phyloP scores from a whole-genome alignment of 2,113 vertebrate species.

The Columba livia region DNA sequence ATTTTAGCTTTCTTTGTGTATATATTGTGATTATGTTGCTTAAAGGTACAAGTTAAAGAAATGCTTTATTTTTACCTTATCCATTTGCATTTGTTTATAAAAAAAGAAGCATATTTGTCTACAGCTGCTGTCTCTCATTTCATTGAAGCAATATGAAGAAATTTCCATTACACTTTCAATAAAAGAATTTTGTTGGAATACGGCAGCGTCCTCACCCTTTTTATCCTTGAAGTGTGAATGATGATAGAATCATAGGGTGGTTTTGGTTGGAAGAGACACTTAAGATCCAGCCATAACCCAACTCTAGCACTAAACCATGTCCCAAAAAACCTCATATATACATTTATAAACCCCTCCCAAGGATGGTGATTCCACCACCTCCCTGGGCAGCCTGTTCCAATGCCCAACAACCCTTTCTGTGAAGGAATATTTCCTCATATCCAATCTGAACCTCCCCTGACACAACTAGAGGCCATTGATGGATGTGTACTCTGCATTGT shows the following conservation, averaged over 20 bases:
- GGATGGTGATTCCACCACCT: no score
- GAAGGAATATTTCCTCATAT: no score
- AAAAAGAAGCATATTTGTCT: constrained; percentile 76
- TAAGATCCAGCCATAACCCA: no score
- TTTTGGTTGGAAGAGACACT: no score
- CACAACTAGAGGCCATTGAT: no score
- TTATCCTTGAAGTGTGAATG: neutral
- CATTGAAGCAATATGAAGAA: constrained; percentile 90
- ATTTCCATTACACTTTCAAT: constrained; percentile 89
- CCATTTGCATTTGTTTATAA: constrained; percentile 77
- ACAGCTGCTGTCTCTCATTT: constrained; percentile 86
- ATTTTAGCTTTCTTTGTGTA: constrained; percentile 88
- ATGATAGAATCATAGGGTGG: no score
- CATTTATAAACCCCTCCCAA: no score
- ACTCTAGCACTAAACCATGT: no score
- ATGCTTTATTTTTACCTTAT: constrained; percentile 81
- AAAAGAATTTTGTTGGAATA: constrained; percentile 72
- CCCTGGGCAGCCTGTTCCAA: no score
- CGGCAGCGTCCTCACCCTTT: neutral
- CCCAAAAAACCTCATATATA: no score
- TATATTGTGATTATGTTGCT: constrained; percentile 82
- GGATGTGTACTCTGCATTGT: fast-evolving
- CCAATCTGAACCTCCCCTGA: no score
- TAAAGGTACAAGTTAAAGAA: constrained; percentile 80
- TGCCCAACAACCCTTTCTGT: no score